These are phyloP conservation scores for Petrocephalus schoutedeni DNA, from an alignment of 2,797 vertebrate genomes.

Conservation along the genomic window DNA sequence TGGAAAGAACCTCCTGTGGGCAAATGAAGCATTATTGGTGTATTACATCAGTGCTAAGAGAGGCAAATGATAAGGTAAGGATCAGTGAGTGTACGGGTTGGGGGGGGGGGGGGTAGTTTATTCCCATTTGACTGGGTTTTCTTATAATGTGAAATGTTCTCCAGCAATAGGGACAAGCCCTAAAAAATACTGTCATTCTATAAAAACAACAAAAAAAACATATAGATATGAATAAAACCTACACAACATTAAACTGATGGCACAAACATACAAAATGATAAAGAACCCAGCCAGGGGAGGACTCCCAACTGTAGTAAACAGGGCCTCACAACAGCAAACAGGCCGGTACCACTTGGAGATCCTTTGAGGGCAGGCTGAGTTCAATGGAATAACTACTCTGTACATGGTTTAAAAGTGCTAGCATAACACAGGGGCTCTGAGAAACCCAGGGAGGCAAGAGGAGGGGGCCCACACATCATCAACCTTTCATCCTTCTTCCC, in stretches of 20 bases:
- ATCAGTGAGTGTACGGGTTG: neutral
- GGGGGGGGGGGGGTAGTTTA: neutral
- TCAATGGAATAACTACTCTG: constrained; percentile 2
- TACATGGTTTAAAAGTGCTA: constrained; percentile 55
- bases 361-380: neutral
- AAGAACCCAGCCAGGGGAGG: constrained; percentile 20
- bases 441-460: constrained; percentile 41
- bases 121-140: neutral
- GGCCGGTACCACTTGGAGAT: neutral
- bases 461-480: neutral
- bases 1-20: neutral
- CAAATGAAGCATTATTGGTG: neutral
- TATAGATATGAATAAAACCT: neutral
- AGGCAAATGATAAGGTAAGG: neutral
- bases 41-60: neutral
- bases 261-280: constrained; percentile 55
- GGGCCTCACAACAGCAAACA: constrained; percentile 1
- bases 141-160: constrained; percentile 14
- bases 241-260: constrained; percentile 51
- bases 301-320: neutral
- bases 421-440: constrained; percentile 46
- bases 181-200: constrained; percentile 12
- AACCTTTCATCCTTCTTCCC: neutral
- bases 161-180: constrained; percentile 20
- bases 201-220: constrained; percentile 12